A percentile compares a stretch with the other conserved stretches of the same genome.
Evolutionary conservation across 2,888 invertebrate genomes (phyloP).

Genomic region (Meliscaeva auricollis): DNA sequence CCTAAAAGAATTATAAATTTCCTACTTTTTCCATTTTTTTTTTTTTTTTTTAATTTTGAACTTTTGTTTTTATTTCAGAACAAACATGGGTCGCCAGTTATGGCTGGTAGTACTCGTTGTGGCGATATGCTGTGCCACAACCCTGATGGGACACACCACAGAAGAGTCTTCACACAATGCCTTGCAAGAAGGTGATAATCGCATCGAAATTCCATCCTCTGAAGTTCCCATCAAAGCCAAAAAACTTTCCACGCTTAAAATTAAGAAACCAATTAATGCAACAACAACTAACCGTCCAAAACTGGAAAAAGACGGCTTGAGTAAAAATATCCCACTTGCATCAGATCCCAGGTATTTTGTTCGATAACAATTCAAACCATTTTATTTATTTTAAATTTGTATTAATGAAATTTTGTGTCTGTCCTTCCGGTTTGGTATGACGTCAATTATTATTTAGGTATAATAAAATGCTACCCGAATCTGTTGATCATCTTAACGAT

Average conservation of each 20-base stretch:
- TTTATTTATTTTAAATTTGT: too few relatives aligned
- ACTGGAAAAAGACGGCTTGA: slow-evolving; percentile 79
- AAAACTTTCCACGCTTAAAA: slow-evolving; percentile 81
- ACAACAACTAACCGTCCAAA: slow-evolving; percentile 77
- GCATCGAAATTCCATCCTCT: slow-evolving; percentile 79
- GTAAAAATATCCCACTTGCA: slow-evolving; percentile 81
- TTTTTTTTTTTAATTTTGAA: neutral
- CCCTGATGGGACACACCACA: slow-evolving; percentile 77
- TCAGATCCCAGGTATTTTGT: slow-evolving; percentile 80
- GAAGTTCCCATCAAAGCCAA: slow-evolving; percentile 71
- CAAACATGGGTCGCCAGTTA: slow-evolving; percentile 82
- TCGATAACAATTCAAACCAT: slow-evolving; percentile 78
- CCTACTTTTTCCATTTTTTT: neutral
- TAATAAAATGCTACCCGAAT: slow-evolving; percentile 82
- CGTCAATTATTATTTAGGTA: slow-evolving; percentile 79
- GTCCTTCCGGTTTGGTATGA: slow-evolving; percentile 28
- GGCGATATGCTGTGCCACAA: slow-evolving; percentile 79
- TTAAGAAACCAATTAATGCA: slow-evolving; percentile 78
- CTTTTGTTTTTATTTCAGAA: slow-evolving; percentile 46
- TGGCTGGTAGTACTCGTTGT: slow-evolving; percentile 83
- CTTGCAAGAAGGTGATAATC: slow-evolving; percentile 77
- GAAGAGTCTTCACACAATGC: slow-evolving; percentile 69
- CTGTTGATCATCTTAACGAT: slow-evolving; percentile 73
- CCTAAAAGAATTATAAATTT: too few relatives aligned
- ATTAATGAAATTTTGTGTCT: neutral